phyloP scores from a whole-genome alignment of 2,888 invertebrate genomes.

The Lepeophtheirus nordmannii region DNA sequence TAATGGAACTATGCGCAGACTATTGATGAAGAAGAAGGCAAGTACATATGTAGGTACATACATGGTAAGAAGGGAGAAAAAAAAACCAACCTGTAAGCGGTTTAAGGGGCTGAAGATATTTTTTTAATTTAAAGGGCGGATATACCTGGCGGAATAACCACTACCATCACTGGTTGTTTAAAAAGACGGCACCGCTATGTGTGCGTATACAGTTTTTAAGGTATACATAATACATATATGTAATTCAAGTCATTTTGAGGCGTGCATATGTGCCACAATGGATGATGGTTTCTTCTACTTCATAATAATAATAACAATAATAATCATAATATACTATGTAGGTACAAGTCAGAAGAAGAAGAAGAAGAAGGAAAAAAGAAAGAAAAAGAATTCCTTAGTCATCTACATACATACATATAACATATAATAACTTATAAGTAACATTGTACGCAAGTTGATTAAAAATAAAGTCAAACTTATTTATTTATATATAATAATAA shows the following conservation, averaged over 20 bases:
- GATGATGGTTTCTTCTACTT: neutral
- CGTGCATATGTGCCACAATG: neutral
- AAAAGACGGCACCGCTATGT: slow-evolving; percentile 5
- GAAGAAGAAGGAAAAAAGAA: neutral
- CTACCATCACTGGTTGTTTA: neutral
- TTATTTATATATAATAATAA: no score
- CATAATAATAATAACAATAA: neutral
- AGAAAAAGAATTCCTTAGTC: slow-evolving; percentile 1
- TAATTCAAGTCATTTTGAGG: neutral
- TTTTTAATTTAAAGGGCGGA: slow-evolving; percentile 8
- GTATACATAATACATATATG: no score
- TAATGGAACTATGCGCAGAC: neutral
- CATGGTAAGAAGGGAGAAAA: neutral
- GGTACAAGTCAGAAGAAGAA: neutral
- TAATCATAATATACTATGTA: neutral
- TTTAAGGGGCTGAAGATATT: neutral
- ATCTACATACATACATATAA: neutral
- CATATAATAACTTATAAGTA: neutral
- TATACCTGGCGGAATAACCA: slow-evolving; percentile 6
- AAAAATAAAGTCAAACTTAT: no score
- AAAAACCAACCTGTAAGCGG: slow-evolving; percentile 6
- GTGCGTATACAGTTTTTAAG: neutral
- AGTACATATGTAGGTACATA: no score
- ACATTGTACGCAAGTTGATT: no score
- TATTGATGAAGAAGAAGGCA: neutral